Percentiles rank a stretch among this genome's conserved stretches.
Conservation (phyloP, 2,888 invertebrate species). For the Orthosia cruda region DNA sequence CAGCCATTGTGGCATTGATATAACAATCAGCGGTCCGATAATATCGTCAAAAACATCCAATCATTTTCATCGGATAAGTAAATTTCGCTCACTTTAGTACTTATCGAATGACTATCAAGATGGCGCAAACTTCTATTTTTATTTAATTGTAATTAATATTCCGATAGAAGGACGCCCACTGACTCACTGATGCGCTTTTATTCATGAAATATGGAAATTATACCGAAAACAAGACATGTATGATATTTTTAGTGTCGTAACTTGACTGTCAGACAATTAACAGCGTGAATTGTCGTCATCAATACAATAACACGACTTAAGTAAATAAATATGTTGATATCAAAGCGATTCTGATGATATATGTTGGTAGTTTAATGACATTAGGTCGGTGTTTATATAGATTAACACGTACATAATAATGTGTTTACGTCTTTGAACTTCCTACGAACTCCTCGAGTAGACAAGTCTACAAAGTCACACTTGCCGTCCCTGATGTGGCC, state of each 20-base stretch:
- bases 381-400: neutral
- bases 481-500: neutral
- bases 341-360: slow-evolving; percentile 13
- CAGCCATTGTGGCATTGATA: slow-evolving; percentile 7
- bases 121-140: slow-evolving; percentile 14
- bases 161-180: slow-evolving; percentile 26
- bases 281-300: slow-evolving; percentile 43
- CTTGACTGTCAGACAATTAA: slow-evolving; percentile 25
- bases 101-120: slow-evolving; percentile 3
- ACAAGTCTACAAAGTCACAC: neutral
- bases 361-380: slow-evolving; percentile 1
- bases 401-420: neutral
- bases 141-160: slow-evolving; percentile 11
- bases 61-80: neutral
- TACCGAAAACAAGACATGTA: slow-evolving; percentile 27
- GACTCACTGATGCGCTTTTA: slow-evolving; percentile 34
- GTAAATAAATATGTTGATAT: slow-evolving; percentile 35
- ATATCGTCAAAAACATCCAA: neutral
- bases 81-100: slow-evolving; percentile 3
- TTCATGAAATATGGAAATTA: slow-evolving; percentile 48
- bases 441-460: neutral
- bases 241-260: slow-evolving; percentile 41
- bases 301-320: slow-evolving; percentile 21
- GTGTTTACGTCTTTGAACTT: neutral
- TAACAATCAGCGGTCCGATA: slow-evolving; percentile 3